Evolutionary conservation across 2,888 invertebrate genomes (phyloP), one percentile per base, ranked within the genome.

Genomic region (Eugnorisma glareosa): DNA sequence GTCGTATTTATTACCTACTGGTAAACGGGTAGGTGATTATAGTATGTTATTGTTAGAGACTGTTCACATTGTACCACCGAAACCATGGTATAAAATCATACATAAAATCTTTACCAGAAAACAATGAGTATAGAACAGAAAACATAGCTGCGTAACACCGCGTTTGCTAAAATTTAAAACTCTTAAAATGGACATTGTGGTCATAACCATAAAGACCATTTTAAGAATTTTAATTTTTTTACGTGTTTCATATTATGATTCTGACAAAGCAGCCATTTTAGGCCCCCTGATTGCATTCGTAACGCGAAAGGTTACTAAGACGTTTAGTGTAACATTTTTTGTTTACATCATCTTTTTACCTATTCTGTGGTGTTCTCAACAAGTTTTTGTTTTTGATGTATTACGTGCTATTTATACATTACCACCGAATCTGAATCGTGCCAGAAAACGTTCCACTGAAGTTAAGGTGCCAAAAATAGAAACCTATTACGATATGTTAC

Each of bases 1-100:
- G 24, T 63, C 18, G 43, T 45, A 64, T 84, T 59, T 84, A 79
- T 73, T 79, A n/a, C n/a, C n/a, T n/a, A 51, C 51, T 40, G 66
- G 31, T 35, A 67, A 76, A 35, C 35, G 57, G 24, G 24, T 35
- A n/a, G 5, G 11, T 40, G 61, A 67, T 45, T 61, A 67, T 45
- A 45, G 8, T 59, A 28, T 51, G 24, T 43, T 18, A 8, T 69
- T 31, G n/a, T 75, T 1, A 51, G 21, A 13, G 10, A 6, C 1
- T 35, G 35, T 18, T 45, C n/a, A 35, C 28, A 24, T 13, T 7
- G 11, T 37, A 35, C 35, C 35, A 35, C 35, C n/a, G n/a, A n/a
- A n/a, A n/a, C n/a, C 35, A 35, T 35, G 35, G 35, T 35, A 35
- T 35, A 35, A 35, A 35, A 40, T 37, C 37, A 37, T 37, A 6